These are phyloP conservation scores for Eira barbara DNA, from an alignment of 2,113 vertebrate species.

Conservation along the genomic window DNA sequence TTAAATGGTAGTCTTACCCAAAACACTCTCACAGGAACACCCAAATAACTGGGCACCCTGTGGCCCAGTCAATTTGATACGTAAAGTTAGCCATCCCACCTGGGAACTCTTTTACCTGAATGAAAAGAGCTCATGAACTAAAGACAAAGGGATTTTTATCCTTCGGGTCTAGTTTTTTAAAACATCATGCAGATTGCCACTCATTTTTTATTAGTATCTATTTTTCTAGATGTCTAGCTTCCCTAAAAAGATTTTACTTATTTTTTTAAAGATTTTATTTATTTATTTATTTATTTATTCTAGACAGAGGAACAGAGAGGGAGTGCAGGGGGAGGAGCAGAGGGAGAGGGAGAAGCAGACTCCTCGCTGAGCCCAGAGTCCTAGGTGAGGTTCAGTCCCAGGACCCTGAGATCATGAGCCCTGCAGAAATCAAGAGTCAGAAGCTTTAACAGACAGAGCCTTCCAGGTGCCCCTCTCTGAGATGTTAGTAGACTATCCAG, in stretches of 20 bases:
- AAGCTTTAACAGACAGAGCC: neutral
- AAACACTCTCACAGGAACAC: neutral
- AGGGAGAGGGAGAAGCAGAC: neutral
- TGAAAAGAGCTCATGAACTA: neutral
- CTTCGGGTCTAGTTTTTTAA: neutral
- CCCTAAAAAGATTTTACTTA: neutral
- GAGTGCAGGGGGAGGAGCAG: too few relatives aligned
- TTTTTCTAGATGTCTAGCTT: neutral
- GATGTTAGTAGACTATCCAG: conserved; percentile 7
- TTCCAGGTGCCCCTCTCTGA: neutral
- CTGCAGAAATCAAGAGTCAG: neutral
- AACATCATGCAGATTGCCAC: neutral
- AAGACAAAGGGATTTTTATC: neutral
- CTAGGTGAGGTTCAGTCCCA: neutral
- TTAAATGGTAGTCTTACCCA: neutral
- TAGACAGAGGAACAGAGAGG: neutral
- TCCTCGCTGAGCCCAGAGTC: neutral
- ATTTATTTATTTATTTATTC: neutral
- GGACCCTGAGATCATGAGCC: neutral
- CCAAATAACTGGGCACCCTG: neutral
- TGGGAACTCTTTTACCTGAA: neutral
- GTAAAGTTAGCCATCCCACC: neutral
- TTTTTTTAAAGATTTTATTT: neutral
- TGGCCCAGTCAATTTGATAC: neutral
- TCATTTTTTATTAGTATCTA: neutral